Percentiles rank a stretch among this genome's conserved stretches.
Evolutionary conservation across 2,113 vertebrate genomes (phyloP).

Genomic region (Plecturocebus donacophilus): DNA sequence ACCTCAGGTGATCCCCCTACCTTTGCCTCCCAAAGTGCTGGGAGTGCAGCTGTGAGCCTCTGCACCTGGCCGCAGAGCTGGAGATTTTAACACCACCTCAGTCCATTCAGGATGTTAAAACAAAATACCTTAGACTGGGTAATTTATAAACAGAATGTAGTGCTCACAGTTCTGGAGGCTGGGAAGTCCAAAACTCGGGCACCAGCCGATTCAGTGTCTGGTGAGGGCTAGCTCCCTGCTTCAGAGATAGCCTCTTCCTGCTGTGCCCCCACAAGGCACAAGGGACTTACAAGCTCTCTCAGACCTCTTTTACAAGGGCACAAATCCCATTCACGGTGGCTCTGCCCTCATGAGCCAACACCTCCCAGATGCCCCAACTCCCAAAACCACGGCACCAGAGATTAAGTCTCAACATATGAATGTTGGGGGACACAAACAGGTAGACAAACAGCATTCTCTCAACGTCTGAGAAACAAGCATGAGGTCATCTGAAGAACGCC

Average conservation of each 20-base stretch:
- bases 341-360: too few relatives aligned
- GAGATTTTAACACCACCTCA: background rate
- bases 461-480: background rate
- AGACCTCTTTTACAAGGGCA: background rate
- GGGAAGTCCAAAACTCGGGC: background rate
- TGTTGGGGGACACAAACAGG: background rate
- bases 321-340: background rate
- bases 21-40: too few relatives aligned
- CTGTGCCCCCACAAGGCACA: background rate
- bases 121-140: background rate
- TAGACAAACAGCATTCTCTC: background rate
- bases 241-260: background rate
- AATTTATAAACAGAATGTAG: background rate
- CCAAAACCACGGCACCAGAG: background rate
- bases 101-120: background rate
- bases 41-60: too few relatives aligned
- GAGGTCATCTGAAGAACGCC: background rate
- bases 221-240: background rate
- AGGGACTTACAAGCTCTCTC: background rate
- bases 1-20: too few relatives aligned
- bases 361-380: background rate
- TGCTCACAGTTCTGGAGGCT: background rate
- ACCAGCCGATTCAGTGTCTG: background rate
- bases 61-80: fast-evolving
- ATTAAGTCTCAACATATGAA: background rate